Percentiles rank a stretch among this genome's conserved stretches.
Evolutionary conservation across 30 jellyfish, hydroid and myxozoan species (phyloP).

Genomic region (Pseudorhiza aurosa): DNA sequence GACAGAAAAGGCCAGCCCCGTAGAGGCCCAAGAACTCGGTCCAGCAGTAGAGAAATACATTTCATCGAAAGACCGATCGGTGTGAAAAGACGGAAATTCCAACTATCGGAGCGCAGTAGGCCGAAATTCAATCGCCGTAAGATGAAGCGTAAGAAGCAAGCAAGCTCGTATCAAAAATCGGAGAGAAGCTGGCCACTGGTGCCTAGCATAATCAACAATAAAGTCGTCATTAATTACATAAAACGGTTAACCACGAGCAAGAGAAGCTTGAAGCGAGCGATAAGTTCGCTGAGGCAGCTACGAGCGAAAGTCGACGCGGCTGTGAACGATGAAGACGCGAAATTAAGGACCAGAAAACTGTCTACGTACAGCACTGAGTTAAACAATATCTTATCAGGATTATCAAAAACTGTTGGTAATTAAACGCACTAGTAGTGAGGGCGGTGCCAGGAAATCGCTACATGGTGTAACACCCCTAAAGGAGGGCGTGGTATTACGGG

Average conservation of each 20-base stretch:
- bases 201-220: conserved; percentile 4
- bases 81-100: conserved; percentile 21
- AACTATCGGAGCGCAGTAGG: conserved; percentile 41
- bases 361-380: conserved; percentile 20
- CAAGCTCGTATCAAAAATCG: conserved; percentile 35
- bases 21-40: conserved; percentile 24
- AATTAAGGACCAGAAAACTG: conserved; percentile 43
- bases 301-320: conserved; percentile 13
- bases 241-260: conserved; percentile 27
- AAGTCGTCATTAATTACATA: conserved; percentile 4
- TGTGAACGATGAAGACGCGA: not conserved
- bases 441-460: no score
- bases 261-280: conserved; percentile 19
- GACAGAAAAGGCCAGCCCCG: conserved; percentile 48
- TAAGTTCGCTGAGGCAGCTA: conserved; percentile 12
- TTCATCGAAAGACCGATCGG: conserved; percentile 72
- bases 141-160: conserved; percentile 30
- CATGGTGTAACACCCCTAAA: no score
- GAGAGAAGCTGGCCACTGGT: conserved; percentile 50
- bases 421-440: no score
- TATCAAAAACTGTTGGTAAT: conserved; percentile 15
- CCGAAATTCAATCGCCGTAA: conserved; percentile 40
- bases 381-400: conserved; percentile 9
- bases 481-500: no score
- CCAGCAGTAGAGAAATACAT: conserved; percentile 9